A percentile compares a stretch with the other conserved stretches of the same genome.
Conservation (phyloP, 64 coral and sea anemone species). For the Porites lutea region DNA sequence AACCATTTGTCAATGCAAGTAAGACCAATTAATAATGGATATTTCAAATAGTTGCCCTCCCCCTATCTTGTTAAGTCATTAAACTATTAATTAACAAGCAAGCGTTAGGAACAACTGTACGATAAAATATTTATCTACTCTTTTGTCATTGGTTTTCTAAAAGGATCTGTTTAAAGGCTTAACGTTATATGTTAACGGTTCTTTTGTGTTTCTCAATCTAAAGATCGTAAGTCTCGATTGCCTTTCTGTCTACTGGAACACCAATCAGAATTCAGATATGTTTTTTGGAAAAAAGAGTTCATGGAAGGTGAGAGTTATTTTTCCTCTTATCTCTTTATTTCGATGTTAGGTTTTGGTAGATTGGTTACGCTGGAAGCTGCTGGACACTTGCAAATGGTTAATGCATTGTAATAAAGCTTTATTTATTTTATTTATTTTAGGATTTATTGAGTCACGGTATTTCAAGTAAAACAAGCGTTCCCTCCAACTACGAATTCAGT, state of each 20-base stretch:
- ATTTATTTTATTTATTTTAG: slow-evolving; percentile 22
- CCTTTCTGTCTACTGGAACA: slow-evolving; percentile 98
- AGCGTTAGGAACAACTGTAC: too few species aligned
- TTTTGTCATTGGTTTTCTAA: too few species aligned
- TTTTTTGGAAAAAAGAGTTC: slow-evolving; percentile 54
- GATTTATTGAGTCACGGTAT: slow-evolving; percentile 61
- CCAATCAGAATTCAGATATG: slow-evolving; percentile 36
- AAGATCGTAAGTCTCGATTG: slow-evolving; percentile 93
- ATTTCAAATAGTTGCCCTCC: too few species aligned
- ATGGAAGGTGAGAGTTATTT: slow-evolving; percentile 75
- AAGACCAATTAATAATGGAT: too few species aligned
- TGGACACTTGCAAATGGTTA: not conserved
- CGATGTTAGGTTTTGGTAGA: too few species aligned
- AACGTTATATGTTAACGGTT: not conserved
- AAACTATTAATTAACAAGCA: too few species aligned
- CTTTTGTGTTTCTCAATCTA: not conserved
- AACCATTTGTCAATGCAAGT: too few species aligned
- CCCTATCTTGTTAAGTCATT: too few species aligned
- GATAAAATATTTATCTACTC: too few species aligned
- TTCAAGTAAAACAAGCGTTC: slow-evolving; percentile 70
- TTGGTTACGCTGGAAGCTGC: too few species aligned
- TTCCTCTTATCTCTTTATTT: not conserved
- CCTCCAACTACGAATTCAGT: slow-evolving; percentile 76
- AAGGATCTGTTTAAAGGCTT: too few species aligned
- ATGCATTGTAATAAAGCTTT: not conserved